A percentile compares a stretch with the other conserved stretches of the same genome.
Conservation (phyloP, 2,888 invertebrate species). For the Archips xylosteana region DNA sequence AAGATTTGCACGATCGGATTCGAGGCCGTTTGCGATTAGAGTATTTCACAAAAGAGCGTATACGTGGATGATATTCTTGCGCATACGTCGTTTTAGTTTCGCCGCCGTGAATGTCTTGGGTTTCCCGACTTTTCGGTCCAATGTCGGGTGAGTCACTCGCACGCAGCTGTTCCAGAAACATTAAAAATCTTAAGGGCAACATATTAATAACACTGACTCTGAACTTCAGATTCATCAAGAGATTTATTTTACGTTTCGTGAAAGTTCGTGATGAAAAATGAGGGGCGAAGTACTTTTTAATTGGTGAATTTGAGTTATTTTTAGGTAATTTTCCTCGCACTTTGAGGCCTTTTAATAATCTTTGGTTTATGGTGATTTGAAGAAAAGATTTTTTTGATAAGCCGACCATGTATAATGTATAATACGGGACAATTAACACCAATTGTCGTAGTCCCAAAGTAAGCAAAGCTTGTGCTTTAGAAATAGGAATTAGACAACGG, state of each 20-base stretch:
- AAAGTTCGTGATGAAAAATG: slow-evolving; percentile 34
- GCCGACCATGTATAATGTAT: too few relatives aligned
- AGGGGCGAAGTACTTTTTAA: slow-evolving; percentile 36
- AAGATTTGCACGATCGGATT: slow-evolving; percentile 67
- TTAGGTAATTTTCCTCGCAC: slow-evolving; percentile 12
- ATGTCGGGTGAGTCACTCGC: slow-evolving; percentile 76
- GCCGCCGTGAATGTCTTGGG: slow-evolving; percentile 56
- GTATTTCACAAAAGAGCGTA: neutral
- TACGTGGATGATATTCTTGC: slow-evolving; percentile 1
- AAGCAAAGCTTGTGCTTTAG: too few relatives aligned
- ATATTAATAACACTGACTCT: slow-evolving; percentile 67
- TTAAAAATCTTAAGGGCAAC: slow-evolving; percentile 80
- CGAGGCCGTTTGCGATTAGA: slow-evolving; percentile 58
- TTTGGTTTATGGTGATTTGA: neutral
- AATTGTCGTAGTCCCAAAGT: too few relatives aligned
- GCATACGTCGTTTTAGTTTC: slow-evolving; percentile 60
- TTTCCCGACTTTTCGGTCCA: slow-evolving; percentile 70
- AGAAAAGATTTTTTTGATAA: too few relatives aligned
- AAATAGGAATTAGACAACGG: too few relatives aligned
- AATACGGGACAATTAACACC: too few relatives aligned
- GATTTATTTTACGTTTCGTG: slow-evolving; percentile 29
- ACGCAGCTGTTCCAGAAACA: slow-evolving; percentile 76
- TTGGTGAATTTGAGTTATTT: slow-evolving; percentile 26
- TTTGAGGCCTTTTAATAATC: neutral
- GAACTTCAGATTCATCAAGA: slow-evolving; percentile 51